Evolutionary conservation across 2,797 vertebrate genomes (phyloP).

Genomic region (Sciurus vulgaris): DNA sequence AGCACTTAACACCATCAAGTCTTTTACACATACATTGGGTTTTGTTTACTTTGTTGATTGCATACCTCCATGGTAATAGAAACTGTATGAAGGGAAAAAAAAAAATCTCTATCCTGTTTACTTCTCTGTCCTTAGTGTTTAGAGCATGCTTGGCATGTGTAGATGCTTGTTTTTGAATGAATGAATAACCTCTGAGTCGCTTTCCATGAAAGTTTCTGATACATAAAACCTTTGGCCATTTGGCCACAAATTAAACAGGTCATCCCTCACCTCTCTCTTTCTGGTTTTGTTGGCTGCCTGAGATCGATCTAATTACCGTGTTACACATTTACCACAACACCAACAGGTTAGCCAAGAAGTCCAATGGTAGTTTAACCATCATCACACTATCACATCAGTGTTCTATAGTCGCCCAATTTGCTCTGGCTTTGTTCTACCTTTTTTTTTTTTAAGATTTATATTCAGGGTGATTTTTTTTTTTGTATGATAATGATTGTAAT

Average conservation of each 20-base stretch:
- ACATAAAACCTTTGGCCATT: background rate
- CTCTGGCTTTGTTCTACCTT: background rate
- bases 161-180: background rate
- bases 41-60: background rate
- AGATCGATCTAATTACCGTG: background rate
- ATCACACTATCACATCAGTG: background rate
- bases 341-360: background rate
- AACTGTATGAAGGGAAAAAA: background rate
- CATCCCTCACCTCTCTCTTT: background rate
- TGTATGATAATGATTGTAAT: background rate
- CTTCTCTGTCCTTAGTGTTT: background rate
- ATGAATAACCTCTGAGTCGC: background rate
- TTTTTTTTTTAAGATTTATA: background rate
- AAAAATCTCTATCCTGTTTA: background rate
- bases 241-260: background rate
- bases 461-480: background rate
- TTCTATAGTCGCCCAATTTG: background rate
- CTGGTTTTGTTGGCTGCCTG: background rate
- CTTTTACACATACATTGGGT: background rate
- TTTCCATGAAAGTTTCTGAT: background rate
- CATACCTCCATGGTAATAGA: background rate
- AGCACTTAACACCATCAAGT: background rate
- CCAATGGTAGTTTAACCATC: background rate
- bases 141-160: background rate
- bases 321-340: background rate